A percentile compares a stretch with the other conserved stretches of the same genome.
phyloP scores from a whole-genome alignment of 1,140 invertebrate species.

The Zaprionus capensis region DNA sequence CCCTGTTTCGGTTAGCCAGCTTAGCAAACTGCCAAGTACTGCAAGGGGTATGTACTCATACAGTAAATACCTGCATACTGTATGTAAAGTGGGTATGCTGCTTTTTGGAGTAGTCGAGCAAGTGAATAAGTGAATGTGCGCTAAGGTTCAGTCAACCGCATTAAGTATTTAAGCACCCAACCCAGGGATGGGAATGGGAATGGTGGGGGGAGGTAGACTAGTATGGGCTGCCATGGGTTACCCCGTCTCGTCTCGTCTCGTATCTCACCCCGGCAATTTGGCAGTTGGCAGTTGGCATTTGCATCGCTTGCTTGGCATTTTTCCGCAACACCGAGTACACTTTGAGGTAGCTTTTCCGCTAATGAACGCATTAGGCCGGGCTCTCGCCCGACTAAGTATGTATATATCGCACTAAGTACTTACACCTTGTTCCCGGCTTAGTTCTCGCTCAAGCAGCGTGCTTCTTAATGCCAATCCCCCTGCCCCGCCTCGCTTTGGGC shows the following conservation, averaged over 20 bases:
- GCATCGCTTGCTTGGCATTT: conserved; percentile 72
- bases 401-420: conserved; percentile 37
- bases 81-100: background rate
- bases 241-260: background rate
- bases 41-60: conserved; percentile 1
- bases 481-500: conserved; percentile 31
- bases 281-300: conserved; percentile 30
- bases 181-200: background rate
- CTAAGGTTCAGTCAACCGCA: conserved; percentile 80
- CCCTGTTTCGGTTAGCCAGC: conserved; percentile 45
- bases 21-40: conserved; percentile 40
- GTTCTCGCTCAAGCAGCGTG: conserved; percentile 45
- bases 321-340: conserved; percentile 74
- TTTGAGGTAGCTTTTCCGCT: conserved; percentile 81
- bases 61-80: background rate
- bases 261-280: conserved; percentile 21
- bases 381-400: conserved; percentile 28
- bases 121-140: conserved; percentile 65
- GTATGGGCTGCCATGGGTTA: background rate
- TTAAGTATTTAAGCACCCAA: conserved; percentile 77
- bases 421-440: conserved; percentile 73
- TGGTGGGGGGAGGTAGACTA: background rate
- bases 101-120: conserved; percentile 47
- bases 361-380: conserved; percentile 78
- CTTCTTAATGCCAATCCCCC: conserved; percentile 15